Conservation (phyloP, 2,113 vertebrate genomes). For the Oreochromis tanganicae region DNA sequence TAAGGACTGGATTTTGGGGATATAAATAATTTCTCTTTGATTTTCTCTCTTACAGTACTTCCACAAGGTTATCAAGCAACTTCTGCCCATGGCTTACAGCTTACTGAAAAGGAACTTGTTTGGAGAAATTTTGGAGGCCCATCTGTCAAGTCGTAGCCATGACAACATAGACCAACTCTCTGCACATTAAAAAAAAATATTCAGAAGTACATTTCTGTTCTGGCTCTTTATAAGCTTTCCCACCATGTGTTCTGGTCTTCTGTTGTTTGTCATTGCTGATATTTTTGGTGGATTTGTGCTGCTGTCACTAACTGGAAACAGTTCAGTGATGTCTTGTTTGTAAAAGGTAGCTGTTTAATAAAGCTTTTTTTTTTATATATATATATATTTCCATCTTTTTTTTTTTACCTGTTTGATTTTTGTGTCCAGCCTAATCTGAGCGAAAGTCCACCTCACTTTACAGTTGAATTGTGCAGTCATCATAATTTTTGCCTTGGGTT, state of each 20-base stretch:
- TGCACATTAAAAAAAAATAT: constrained; percentile 50
- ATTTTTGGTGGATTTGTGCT: constrained; percentile 46
- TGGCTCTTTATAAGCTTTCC: constrained; percentile 23
- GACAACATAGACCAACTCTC: constrained; percentile 79
- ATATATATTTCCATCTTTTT: background rate
- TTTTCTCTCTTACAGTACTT: constrained; percentile 79
- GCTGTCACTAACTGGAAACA: constrained; percentile 29
- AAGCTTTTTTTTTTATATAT: constrained; percentile 58
- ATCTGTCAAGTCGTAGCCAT: constrained; percentile 77
- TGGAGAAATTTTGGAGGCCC: constrained; percentile 85
- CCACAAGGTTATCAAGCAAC: constrained; percentile 89
- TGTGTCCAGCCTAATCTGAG: background rate
- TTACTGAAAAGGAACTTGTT: constrained; percentile 86
- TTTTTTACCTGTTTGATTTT: background rate
- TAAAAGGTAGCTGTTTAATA: constrained; percentile 69
- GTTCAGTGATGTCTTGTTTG: constrained; percentile 30
- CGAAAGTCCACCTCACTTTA: background rate
- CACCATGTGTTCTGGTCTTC: background rate
- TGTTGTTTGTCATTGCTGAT: constrained; percentile 23
- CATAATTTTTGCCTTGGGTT: background rate
- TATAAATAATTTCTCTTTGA: background rate
- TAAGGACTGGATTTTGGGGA: background rate
- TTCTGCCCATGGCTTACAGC: constrained; percentile 91
- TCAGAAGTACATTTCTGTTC: constrained; percentile 4
- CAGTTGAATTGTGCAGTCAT: background rate